A percentile compares a stretch with the other conserved stretches of the same genome.
phyloP scores from a whole-genome alignment of 2,888 invertebrate genomes.

The Cistogaster globosa region DNA sequence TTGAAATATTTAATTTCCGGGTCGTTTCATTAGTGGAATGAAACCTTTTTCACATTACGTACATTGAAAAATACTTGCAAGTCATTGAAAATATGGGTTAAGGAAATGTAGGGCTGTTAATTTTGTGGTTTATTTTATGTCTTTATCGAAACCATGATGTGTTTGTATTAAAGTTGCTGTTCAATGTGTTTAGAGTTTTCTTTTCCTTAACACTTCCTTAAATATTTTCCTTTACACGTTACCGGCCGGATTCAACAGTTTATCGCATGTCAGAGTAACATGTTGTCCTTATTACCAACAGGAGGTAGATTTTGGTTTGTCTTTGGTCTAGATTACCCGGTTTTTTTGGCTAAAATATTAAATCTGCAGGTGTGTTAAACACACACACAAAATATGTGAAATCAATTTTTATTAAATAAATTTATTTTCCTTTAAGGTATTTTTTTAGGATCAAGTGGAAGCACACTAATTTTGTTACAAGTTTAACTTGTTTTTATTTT shows the following conservation, averaged over 20 bases:
- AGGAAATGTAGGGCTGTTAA: not conserved
- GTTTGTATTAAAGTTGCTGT: slow-evolving; percentile 10
- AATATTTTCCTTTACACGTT: slow-evolving; percentile 38
- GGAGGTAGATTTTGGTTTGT: not conserved
- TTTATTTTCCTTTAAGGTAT: not conserved
- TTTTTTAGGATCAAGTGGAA: not conserved
- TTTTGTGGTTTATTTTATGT: slow-evolving; percentile 3
- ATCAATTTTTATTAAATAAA: slow-evolving; percentile 62
- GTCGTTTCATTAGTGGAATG: slow-evolving; percentile 15
- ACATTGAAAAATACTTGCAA: not conserved
- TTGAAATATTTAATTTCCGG: slow-evolving; percentile 22
- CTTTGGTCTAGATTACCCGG: not conserved
- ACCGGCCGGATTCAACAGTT: slow-evolving; percentile 67
- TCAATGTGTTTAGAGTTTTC: not conserved
- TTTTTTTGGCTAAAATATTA: not conserved
- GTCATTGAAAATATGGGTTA: not conserved
- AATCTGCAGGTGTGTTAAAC: slow-evolving; percentile 37
- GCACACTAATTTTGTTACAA: slow-evolving; percentile 1
- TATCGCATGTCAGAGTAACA: slow-evolving; percentile 67
- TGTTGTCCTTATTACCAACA: slow-evolving; percentile 43
- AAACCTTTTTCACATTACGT: slow-evolving; percentile 3
- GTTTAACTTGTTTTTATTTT: slow-evolving; percentile 3
- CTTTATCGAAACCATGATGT: slow-evolving; percentile 25
- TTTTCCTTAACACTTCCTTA: slow-evolving; percentile 36
- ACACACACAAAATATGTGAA: slow-evolving; percentile 56